Percentiles rank a stretch among this genome's conserved stretches.
phyloP scores from a whole-genome alignment of 2,113 vertebrate species.

The Microcebus griseorufus region DNA sequence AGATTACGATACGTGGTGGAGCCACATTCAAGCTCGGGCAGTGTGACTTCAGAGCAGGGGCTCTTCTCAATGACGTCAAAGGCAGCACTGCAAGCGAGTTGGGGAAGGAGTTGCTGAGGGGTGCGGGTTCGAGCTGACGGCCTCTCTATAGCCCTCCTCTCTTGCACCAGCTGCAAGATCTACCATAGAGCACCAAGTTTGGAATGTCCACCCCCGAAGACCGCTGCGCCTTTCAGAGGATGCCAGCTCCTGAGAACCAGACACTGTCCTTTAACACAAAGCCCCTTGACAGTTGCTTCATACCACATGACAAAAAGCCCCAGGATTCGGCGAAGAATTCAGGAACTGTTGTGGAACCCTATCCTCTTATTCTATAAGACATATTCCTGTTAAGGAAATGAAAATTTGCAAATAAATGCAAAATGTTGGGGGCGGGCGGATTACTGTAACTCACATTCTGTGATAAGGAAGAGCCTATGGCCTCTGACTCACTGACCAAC shows the following conservation, averaged over 20 bases:
- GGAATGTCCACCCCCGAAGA: neutral
- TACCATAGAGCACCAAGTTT: no score
- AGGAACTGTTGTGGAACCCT: neutral
- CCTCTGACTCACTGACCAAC: slow-evolving; percentile 7
- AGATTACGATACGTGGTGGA: neutral
- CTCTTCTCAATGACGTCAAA: no score
- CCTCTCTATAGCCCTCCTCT: neutral
- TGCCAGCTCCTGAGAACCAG: neutral
- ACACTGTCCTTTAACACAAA: neutral
- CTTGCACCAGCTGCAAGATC: neutral
- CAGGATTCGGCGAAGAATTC: neutral
- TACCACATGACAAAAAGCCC: neutral
- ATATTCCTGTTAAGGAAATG: slow-evolving; percentile 12
- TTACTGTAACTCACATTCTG: neutral
- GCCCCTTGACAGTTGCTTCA: neutral
- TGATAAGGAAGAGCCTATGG: neutral
- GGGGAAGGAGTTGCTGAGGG: no score
- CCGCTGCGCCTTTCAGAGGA: neutral
- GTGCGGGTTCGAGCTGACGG: neutral
- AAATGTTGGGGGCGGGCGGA: no score
- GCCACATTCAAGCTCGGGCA: neutral
- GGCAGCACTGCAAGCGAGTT: neutral
- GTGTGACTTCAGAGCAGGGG: neutral
- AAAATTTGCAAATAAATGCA: neutral
- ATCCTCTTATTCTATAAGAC: slow-evolving; percentile 33